Conservation (phyloP, 2,113 vertebrate species). For the Tenrec ecaudatus region DNA sequence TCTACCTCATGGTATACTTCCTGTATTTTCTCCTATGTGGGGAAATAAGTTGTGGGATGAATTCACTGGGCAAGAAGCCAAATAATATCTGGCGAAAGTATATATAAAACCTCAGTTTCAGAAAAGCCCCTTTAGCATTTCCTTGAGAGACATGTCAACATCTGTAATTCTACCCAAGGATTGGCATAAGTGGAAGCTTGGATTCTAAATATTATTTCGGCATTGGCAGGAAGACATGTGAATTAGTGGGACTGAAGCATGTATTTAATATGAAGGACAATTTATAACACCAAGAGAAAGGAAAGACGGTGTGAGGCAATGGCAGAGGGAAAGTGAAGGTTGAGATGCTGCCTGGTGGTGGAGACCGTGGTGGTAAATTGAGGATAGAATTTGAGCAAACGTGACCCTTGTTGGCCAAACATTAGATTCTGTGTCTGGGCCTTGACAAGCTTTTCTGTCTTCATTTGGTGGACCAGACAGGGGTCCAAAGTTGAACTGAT, state of each 20-base stretch:
- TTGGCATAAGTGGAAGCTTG: neutral
- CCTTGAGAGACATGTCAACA: neutral
- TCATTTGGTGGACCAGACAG: neutral
- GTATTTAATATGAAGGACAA: neutral
- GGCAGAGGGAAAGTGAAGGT: neutral
- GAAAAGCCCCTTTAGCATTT: neutral
- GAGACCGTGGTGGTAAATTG: neutral
- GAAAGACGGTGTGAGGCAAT: neutral
- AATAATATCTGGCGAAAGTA: neutral
- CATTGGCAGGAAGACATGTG: neutral
- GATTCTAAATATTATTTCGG: neutral
- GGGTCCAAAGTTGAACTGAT: neutral
- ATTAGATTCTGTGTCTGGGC: neutral
- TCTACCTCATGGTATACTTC: neutral
- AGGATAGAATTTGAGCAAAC: neutral
- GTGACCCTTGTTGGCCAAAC: neutral
- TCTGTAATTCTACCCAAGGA: neutral
- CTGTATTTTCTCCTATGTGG: neutral
- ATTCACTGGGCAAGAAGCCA: slow-evolving; percentile 43
- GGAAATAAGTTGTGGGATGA: slow-evolving; percentile 9
- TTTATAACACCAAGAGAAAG: neutral
- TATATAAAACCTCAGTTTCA: slow-evolving; percentile 28
- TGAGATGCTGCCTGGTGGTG: neutral
- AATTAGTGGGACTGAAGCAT: neutral
- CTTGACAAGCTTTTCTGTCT: neutral